phyloP scores from a whole-genome alignment of 2,888 invertebrate genomes.

The Keiferia lycopersicella region DNA sequence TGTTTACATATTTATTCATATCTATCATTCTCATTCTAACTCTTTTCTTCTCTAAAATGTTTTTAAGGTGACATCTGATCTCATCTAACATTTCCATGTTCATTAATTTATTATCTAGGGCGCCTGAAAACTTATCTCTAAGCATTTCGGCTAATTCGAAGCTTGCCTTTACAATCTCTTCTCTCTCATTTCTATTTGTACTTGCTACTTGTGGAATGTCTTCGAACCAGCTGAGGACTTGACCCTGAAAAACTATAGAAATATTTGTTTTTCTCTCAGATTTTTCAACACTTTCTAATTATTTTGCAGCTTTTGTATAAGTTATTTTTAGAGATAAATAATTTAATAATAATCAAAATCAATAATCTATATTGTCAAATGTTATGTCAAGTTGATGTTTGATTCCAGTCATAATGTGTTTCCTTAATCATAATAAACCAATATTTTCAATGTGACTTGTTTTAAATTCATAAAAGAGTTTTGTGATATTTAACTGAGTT shows the following conservation, averaged over 20 bases:
- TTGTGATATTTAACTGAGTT: slow-evolving; percentile 25
- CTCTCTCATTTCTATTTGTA: background rate
- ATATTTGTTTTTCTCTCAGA: background rate
- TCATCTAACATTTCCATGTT: background rate
- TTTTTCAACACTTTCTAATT: background rate
- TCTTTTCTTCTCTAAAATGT: background rate
- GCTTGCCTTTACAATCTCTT: background rate
- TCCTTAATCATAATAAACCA: background rate
- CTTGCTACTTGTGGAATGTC: slow-evolving; percentile 12
- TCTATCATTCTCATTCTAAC: background rate
- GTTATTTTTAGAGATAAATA: background rate
- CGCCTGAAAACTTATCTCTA: background rate
- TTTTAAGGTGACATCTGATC: background rate
- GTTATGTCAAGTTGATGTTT: slow-evolving; percentile 1
- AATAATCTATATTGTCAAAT: background rate
- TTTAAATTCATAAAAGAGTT: slow-evolving; percentile 25
- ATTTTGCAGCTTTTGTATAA: background rate
- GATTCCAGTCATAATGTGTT: background rate
- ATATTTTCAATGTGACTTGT: slow-evolving; percentile 29
- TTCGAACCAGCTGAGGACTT: slow-evolving; percentile 4
- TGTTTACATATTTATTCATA: background rate
- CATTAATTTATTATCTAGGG: background rate
- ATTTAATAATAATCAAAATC: too few species aligned
- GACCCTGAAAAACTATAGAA: background rate
- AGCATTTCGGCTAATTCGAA: slow-evolving; percentile 6